Base-by-base conservation (phyloP, 2,113 vertebrate species). In the Ciconia maguari region DNA sequence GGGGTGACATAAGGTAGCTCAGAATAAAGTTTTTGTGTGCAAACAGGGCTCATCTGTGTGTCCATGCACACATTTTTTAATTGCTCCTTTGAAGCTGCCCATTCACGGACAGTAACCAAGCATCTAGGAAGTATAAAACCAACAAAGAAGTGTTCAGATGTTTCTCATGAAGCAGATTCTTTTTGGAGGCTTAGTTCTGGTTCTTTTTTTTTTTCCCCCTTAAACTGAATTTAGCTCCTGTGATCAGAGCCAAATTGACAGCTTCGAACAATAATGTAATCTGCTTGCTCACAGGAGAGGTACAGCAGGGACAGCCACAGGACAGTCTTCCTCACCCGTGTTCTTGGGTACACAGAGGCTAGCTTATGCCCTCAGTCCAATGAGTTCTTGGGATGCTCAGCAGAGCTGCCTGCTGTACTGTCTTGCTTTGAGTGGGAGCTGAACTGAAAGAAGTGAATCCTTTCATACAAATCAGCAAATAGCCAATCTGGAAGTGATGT, bases 1-100 rank as follows among this genome's bases (percentile, higher is more conserved):
- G 97, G 97, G 97, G 96, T 98, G 97, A 98, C 89, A 96, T 96
- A 98, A 98, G 97, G 96, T 97, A 97, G 96, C 97, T 83, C 93
- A 96, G 96, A 97, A 98, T 97, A 97, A 97, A 95, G 97, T 96
- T 97, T 98, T 97, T 97, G 97, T 97, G 96, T 96, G 86, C 94
- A 95, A 91, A 96, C 95, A 97, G 95, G 94, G 78, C 97, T 97
- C 96, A 96, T 97, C 97, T 97, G 95, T 97, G 96, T n/a, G 46
- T 94, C 94, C 92, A n/a, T 96, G 96, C 88, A 96, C 95, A 95
- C 93, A 96, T 95, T 95, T 97, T 94, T 97, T 97, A 97, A 97
- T 97, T 97, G 95, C 96, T 97, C 74, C 91, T 97, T 97, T 97
- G 93, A 96, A 97, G 95, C 87, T 95, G 90, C 69, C 86, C 83